These are phyloP conservation scores for Lophotis ruficrista DNA, from an alignment of 2,113 vertebrate genomes.

Conservation along the genomic window DNA sequence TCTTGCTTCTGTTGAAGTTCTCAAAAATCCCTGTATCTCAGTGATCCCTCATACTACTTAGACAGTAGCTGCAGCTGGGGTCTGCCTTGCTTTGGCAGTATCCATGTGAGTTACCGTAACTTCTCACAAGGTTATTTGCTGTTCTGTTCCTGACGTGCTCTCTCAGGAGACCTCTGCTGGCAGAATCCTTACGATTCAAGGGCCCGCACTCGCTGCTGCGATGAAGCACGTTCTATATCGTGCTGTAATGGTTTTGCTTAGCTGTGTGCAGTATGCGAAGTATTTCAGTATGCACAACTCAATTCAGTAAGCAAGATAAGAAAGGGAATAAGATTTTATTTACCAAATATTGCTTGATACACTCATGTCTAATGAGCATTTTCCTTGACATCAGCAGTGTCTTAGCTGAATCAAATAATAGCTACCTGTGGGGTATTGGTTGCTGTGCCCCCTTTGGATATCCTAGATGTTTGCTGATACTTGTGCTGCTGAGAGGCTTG, in stretches of 20 bases:
- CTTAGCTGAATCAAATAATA: background rate
- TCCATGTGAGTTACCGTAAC: rapidly evolving
- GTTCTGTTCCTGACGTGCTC: background rate
- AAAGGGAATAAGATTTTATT: background rate
- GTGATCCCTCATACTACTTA: background rate
- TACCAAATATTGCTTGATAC: background rate
- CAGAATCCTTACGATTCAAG: background rate
- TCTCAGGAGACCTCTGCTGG: background rate
- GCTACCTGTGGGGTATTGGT: background rate
- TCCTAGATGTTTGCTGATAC: background rate
- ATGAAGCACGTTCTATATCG: background rate
- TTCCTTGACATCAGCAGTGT: background rate
- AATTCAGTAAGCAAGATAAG: background rate
- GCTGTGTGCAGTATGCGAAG: background rate
- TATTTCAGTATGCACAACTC: background rate
- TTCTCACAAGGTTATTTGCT: background rate
- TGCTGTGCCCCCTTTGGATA: background rate
- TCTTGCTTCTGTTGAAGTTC: background rate
- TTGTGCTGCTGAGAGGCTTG: background rate
- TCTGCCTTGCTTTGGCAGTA: background rate
- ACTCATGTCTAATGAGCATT: background rate
- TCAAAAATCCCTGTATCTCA: background rate
- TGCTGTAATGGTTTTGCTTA: background rate
- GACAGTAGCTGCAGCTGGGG: background rate
- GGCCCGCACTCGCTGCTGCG: background rate